phyloP scores from a whole-genome alignment of 2,888 invertebrate species.

The Sabatieria punctata region DNA sequence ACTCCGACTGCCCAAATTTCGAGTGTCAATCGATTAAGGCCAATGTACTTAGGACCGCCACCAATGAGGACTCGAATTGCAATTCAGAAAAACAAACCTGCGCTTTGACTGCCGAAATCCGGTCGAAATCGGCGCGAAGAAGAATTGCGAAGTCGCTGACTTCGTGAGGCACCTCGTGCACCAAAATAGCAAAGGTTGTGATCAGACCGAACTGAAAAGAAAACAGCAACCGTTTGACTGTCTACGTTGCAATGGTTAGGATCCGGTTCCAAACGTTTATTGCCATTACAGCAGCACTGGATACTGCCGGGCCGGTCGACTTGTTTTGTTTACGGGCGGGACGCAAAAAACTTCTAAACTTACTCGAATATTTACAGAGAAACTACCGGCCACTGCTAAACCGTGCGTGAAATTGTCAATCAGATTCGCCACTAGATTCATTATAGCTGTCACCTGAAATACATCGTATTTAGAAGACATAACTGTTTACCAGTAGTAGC shows the following conservation, averaged over 20 bases:
- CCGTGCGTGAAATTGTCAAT: slow-evolving; percentile 98
- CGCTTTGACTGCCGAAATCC: slow-evolving; percentile 84
- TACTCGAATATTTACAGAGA: slow-evolving; percentile 61
- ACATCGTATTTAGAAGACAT: neutral
- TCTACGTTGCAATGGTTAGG: neutral
- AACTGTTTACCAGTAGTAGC: too few species aligned
- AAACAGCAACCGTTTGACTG: slow-evolving; percentile 1
- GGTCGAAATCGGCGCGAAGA: slow-evolving; percentile 62
- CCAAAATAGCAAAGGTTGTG: slow-evolving; percentile 78
- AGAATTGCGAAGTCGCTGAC: slow-evolving; percentile 97
- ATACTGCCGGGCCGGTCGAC: neutral
- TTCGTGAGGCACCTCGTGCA: slow-evolving; percentile 96
- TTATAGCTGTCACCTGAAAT: slow-evolving; percentile 55
- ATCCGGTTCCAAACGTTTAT: neutral
- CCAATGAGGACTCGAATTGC: too few species aligned
- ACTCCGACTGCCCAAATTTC: too few species aligned
- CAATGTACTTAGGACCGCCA: too few species aligned
- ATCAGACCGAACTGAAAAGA: slow-evolving; percentile 56
- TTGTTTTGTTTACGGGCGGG: neutral
- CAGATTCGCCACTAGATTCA: slow-evolving; percentile 84
- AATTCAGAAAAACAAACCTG: slow-evolving; percentile 42
- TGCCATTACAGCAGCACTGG: neutral
- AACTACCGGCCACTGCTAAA: slow-evolving; percentile 89
- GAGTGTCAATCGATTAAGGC: too few species aligned
- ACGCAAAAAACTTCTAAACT: neutral